Conservation (phyloP, 2,113 vertebrate species). For the Xenopus laevis region DNA sequence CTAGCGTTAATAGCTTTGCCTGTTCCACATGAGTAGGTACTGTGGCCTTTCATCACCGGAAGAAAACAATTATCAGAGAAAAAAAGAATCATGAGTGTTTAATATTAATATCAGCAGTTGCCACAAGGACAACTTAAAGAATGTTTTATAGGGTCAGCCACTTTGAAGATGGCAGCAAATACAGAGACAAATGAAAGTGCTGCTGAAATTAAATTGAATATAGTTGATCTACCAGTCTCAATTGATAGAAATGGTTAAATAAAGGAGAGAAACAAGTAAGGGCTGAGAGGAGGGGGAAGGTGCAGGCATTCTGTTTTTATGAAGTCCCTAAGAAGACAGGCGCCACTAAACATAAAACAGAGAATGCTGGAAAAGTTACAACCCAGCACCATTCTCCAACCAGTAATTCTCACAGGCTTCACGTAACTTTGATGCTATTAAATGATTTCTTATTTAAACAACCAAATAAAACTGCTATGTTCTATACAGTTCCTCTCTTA, state of each 20-base stretch:
- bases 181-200: too few species aligned
- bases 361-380: neutral
- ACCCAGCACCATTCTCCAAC: neutral
- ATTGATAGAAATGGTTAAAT: neutral
- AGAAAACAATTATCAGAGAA: too few species aligned
- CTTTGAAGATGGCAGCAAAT: too few species aligned
- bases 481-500: neutral
- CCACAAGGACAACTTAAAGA: too few species aligned
- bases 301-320: slow-evolving; percentile 68
- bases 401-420: neutral
- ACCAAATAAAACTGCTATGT: neutral
- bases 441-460: neutral
- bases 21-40: too few species aligned
- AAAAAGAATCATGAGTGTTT: too few species aligned
- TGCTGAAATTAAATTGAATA: too few species aligned
- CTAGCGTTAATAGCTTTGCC: too few species aligned
- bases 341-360: slow-evolving; percentile 54
- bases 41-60: too few species aligned
- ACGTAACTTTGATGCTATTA: neutral
- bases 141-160: too few species aligned
- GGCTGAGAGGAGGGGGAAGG: slow-evolving; percentile 25
- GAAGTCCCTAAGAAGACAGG: slow-evolving; percentile 68
- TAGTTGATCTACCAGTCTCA: too few species aligned
- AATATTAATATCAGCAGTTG: too few species aligned
- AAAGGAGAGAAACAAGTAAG: neutral